Conservation (phyloP, 2,113 vertebrate genomes). For the Pseudopodoces humilis region DNA sequence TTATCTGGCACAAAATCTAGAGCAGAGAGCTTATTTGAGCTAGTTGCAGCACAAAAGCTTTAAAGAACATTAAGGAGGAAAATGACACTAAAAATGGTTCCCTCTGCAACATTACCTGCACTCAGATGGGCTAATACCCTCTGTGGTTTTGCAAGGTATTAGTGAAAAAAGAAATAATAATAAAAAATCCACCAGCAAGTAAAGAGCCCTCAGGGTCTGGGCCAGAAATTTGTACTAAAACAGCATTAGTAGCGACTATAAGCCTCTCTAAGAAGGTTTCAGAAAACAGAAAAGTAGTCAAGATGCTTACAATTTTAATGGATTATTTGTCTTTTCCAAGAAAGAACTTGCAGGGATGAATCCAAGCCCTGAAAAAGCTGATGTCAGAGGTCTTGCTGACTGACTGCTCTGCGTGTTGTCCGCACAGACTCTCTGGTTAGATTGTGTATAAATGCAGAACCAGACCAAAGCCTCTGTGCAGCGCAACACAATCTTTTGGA, state of each 20-base stretch:
- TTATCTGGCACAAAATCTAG: background rate
- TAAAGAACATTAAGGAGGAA: constrained; percentile 16
- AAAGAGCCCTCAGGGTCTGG: constrained; percentile 49
- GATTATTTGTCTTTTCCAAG: constrained; percentile 62
- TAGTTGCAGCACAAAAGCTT: background rate
- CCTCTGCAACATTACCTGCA: constrained; percentile 18
- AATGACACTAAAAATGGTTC: background rate
- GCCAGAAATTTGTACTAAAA: constrained; percentile 56
- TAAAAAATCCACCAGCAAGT: constrained; percentile 41
- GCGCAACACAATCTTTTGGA: background rate
- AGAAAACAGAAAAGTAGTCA: constrained; percentile 63
- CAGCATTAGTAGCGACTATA: constrained; percentile 53
- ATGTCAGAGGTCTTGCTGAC: constrained; percentile 2
- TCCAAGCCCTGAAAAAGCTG: constrained; percentile 58
- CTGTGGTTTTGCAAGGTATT: constrained; percentile 21
- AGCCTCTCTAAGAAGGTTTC: constrained; percentile 59
- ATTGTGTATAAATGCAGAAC: background rate
- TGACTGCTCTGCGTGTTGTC: background rate
- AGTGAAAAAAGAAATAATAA: background rate
- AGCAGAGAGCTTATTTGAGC: background rate
- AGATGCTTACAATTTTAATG: constrained; percentile 59
- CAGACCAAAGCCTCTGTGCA: background rate
- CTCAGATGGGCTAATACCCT: constrained; percentile 3
- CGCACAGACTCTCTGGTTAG: background rate
- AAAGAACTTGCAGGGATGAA: constrained; percentile 66